Conservation (phyloP, 2,888 invertebrate genomes). For the Drosophila peninsularis region DNA sequence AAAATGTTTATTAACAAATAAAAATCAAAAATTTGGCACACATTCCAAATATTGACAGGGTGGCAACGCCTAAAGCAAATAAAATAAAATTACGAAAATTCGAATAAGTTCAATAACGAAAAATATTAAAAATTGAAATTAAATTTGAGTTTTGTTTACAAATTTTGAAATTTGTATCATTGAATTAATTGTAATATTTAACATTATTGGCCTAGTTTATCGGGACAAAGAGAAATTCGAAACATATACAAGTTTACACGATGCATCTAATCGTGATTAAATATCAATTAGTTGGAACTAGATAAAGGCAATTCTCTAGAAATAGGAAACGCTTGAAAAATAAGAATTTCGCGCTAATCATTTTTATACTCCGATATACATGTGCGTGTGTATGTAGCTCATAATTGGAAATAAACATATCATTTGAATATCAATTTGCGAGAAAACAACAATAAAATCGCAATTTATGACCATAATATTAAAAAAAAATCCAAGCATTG, state of each 20-base stretch:
- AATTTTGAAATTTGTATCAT: too few species aligned
- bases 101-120: neutral
- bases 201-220: too few species aligned
- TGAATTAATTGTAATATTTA: too few species aligned
- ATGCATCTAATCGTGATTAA: neutral
- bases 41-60: neutral
- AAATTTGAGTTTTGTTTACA: too few species aligned
- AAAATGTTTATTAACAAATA: neutral
- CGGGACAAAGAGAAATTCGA: neutral
- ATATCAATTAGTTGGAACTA: constrained; percentile 5
- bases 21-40: neutral
- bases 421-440: neutral
- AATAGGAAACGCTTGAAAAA: constrained; percentile 2
- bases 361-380: neutral
- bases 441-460: constrained; percentile 1
- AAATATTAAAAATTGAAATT: neutral
- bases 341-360: constrained; percentile 3
- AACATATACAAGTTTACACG: neutral
- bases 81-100: neutral
- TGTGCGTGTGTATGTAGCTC: neutral
- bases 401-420: constrained; percentile 4
- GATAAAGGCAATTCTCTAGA: neutral
- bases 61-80: neutral
- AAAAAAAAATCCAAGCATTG: neutral
- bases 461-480: neutral